A percentile compares a stretch with the other conserved stretches of the same genome.
phyloP scores from a whole-genome alignment of 2,888 invertebrate species.

The Athrips mouffetella region DNA sequence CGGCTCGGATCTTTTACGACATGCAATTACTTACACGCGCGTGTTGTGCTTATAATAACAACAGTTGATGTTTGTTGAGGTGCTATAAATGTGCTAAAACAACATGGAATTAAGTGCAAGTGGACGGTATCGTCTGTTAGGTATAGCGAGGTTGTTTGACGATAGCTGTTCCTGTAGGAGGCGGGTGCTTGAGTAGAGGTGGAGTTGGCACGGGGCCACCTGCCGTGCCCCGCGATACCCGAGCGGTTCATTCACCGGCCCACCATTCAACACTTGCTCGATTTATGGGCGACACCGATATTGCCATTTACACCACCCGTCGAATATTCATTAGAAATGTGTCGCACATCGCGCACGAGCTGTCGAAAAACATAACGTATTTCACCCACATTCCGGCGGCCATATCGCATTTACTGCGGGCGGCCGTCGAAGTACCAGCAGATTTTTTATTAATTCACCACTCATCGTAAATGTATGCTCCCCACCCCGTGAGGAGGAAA shows the following conservation, averaged over 20 bases:
- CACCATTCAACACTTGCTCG: conserved; percentile 16
- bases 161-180: conserved; percentile 43
- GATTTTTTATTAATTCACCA: conserved; percentile 28
- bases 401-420: conserved; percentile 29
- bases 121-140: conserved; percentile 43
- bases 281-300: conserved; percentile 6
- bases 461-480: conserved; percentile 29
- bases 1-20: conserved; percentile 5
- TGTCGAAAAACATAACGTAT: conserved; percentile 14
- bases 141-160: conserved; percentile 35
- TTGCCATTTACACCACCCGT: conserved; percentile 15
- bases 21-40: neutral
- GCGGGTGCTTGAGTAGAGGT: conserved; percentile 21
- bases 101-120: conserved; percentile 12
- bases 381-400: conserved; percentile 23
- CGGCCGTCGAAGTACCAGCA: conserved; percentile 20
- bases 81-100: neutral
- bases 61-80: neutral
- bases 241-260: conserved; percentile 30
- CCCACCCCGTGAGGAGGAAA: conserved; percentile 33
- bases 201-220: conserved; percentile 58
- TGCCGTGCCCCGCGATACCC: conserved; percentile 29
- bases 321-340: neutral
- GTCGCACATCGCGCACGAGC: too few species aligned
- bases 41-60: neutral